Percentiles rank a stretch among this genome's conserved stretches.
These are phyloP conservation scores for Decapterus maruadsi DNA, from an alignment of 2,797 vertebrate species.

Conservation along the genomic window DNA sequence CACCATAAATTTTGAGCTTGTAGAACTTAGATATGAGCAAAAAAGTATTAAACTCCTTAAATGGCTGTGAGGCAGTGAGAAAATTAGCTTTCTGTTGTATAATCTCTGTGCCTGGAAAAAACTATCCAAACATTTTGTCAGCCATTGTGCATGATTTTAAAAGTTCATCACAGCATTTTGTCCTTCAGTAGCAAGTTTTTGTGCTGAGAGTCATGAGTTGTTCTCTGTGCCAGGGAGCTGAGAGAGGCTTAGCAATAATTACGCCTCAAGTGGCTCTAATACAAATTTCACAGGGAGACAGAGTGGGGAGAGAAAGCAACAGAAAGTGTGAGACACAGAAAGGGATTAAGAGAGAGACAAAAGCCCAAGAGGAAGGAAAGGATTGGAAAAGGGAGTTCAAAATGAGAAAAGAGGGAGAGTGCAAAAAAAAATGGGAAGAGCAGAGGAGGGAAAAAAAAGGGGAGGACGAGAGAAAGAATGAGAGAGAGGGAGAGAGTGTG, in stretches of 20 bases:
- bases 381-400: slow-evolving; percentile 62
- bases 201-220: slow-evolving; percentile 71
- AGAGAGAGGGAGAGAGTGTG: slow-evolving; percentile 42
- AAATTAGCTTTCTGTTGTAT: slow-evolving; percentile 61
- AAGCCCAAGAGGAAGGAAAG: slow-evolving; percentile 69
- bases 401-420: slow-evolving; percentile 55
- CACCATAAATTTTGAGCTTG: slow-evolving; percentile 40
- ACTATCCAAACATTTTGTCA: slow-evolving; percentile 70
- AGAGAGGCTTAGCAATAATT: slow-evolving; percentile 78
- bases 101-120: slow-evolving; percentile 48
- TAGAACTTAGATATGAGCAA: slow-evolving; percentile 31
- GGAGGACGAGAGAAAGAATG: slow-evolving; percentile 45
- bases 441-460: slow-evolving; percentile 31
- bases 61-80: slow-evolving; percentile 60
- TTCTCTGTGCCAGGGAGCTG: slow-evolving; percentile 66
- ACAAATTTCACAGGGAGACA: slow-evolving; percentile 76
- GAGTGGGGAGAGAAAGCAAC: slow-evolving; percentile 51
- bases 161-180: slow-evolving; percentile 75
- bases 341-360: slow-evolving; percentile 77
- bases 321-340: slow-evolving; percentile 66
- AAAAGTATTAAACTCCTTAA: slow-evolving; percentile 46
- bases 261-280: slow-evolving; percentile 80
- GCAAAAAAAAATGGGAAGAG: slow-evolving; percentile 51
- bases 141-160: slow-evolving; percentile 62
- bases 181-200: slow-evolving; percentile 74